Base-by-base conservation (phyloP, 35 echinoderm and acorn worm species). In the Anneissia japonica region DNA sequence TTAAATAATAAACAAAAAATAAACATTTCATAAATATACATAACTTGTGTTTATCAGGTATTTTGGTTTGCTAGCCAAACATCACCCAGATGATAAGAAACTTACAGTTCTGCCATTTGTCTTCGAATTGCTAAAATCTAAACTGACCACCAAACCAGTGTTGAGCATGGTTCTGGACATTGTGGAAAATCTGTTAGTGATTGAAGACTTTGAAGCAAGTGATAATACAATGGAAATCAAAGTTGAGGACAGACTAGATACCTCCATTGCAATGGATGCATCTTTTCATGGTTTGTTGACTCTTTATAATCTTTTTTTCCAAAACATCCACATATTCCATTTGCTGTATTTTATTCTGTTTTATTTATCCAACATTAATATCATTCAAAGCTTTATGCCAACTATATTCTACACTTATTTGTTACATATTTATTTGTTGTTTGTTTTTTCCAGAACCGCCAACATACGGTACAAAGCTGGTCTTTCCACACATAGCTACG, bases 161-260 rank as follows among this genome's bases (percentile, higher is more conserved):
- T 82, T 93, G 79, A 39, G 85, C 46, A 91, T 93, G 91, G 91
- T 93, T 51, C 88, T 93, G 88, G 91, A 91, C 19, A 88, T 97
- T 4, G 72, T 97, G 0, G 85, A 97, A 19, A 85, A 90, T 32
- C 88, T 97, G 4, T 86, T 97, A 32, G 0, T 74, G 0, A 34
- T 35, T 73, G 82, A 88, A 29, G 86, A 97, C 29, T 79, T 86
- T n/a, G 89, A 89, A 31, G 35, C 33, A 37, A 84, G 90, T 36
- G 87, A 86, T 36, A 64, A 11, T 23, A 31, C 77, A 82, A 26
- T 64, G 31, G 19, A 64, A 64, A 64, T 64, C 21, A 23, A 64
- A 9, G 51, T 64, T 9, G 9, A 64, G 21, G 19, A 64, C 21
- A 12, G 51, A 19, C 1, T 64, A 2, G 51, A 64, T 64, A 23